A percentile compares a stretch with the other conserved stretches of the same genome.
Conservation (phyloP, 2,888 invertebrate genomes). For the Thumatha senex region DNA sequence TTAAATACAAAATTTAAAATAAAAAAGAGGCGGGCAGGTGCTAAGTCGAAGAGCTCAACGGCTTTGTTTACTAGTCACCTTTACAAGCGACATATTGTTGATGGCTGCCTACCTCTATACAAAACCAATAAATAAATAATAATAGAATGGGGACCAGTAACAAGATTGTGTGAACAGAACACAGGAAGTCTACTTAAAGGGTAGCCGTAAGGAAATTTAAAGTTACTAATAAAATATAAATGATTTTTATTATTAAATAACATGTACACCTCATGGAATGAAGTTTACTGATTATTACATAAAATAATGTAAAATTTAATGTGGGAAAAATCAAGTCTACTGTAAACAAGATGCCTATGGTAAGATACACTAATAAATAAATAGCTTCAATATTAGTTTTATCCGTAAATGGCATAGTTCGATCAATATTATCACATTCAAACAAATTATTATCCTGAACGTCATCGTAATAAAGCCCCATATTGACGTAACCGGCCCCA, state of each 20-base stretch:
- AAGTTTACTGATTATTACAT: conserved; percentile 33
- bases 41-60: conserved; percentile 69
- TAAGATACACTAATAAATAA: conserved; percentile 51
- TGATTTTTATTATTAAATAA: conserved; percentile 5
- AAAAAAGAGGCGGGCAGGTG: conserved; percentile 69
- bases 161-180: conserved; percentile 73
- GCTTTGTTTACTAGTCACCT: conserved; percentile 80
- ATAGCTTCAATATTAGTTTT: too few relatives aligned
- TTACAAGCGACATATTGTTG: conserved; percentile 79
- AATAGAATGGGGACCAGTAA: conserved; percentile 70
- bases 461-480: conserved; percentile 75
- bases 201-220: conserved; percentile 45
- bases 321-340: conserved; percentile 75
- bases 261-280: conserved; percentile 9
- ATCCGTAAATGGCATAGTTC: background rate
- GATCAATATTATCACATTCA: conserved; percentile 50
- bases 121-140: conserved; percentile 80
- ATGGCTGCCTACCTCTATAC: conserved; percentile 73
- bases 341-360: conserved; percentile 61
- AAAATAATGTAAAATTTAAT: conserved; percentile 65
- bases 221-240: conserved; percentile 18
- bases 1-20: conserved; percentile 31
- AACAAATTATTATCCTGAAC: conserved; percentile 74
- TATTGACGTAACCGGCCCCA: conserved; percentile 80
- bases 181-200: conserved; percentile 74